phyloP scores from a whole-genome alignment of 2,113 vertebrate genomes.

The Ginglymostoma cirratum region DNA sequence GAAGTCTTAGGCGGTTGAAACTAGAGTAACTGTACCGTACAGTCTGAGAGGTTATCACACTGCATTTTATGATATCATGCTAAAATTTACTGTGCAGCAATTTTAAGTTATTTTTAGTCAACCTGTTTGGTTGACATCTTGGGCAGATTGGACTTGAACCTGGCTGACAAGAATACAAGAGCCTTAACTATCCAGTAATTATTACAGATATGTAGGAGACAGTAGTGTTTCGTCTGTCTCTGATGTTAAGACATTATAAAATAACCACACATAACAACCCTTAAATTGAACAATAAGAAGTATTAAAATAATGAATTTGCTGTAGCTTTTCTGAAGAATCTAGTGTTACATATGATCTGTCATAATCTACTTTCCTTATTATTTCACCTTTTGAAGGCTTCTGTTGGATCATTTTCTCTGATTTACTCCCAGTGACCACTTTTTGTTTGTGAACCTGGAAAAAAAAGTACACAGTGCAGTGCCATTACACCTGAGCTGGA shows the following conservation, averaged over 20 bases:
- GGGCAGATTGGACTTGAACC: no score
- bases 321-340: not conserved
- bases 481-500: not conserved
- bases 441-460: not conserved
- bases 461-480: not conserved
- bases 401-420: not conserved
- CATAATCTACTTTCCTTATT: not conserved
- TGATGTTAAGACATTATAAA: not conserved
- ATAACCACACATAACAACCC: not conserved
- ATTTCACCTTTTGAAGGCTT: not conserved
- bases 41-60: not conserved
- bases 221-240: not conserved
- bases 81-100: conserved; percentile 11
- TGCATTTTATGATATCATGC: not conserved
- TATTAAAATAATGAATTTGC: not conserved
- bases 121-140: no score
- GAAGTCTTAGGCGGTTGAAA: not conserved
- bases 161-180: not conserved
- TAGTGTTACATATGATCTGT: not conserved
- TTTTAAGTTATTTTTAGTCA: not conserved
- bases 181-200: conserved; percentile 15
- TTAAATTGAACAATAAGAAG: not conserved
- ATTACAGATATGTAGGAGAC: not conserved
- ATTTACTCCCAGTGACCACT: not conserved
- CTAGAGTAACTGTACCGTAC: not conserved